Evolutionary conservation across 2,797 vertebrate species (phyloP).

Genomic region (Coregonus sp.): DNA sequence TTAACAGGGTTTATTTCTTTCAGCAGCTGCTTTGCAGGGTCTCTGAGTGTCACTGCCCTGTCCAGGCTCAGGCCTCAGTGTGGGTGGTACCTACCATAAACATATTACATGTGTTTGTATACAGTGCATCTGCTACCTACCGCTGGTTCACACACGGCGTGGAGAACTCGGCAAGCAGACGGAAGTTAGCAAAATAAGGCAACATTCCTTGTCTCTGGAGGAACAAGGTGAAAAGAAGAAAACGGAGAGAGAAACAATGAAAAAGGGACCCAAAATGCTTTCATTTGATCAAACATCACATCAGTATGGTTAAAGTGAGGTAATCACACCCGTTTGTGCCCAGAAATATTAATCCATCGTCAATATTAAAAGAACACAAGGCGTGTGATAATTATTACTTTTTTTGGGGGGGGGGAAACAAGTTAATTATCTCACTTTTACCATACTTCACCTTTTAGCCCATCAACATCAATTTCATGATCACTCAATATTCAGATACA

Average conservation of each 20-base stretch:
- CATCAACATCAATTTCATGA: too few relatives aligned
- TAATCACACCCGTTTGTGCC: too few relatives aligned
- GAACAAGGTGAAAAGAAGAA: conserved; percentile 64
- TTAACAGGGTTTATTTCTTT: too few relatives aligned
- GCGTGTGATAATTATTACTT: not conserved
- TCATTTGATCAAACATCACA: too few relatives aligned
- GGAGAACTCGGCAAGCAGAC: conserved; percentile 96
- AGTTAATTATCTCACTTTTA: not conserved
- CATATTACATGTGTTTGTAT: not conserved
- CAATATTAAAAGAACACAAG: not conserved
- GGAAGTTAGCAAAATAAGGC: conserved; percentile 95
- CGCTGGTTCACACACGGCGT: conserved; percentile 99
- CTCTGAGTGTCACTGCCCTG: too few relatives aligned
- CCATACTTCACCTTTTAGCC: not conserved
- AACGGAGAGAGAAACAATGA: conserved; percentile 54
- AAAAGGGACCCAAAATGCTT: conserved; percentile 20
- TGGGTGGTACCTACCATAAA: not conserved
- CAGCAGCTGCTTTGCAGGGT: too few relatives aligned
- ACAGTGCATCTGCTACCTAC: conserved; percentile 75
- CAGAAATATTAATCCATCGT: not conserved
- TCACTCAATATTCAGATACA: too few relatives aligned
- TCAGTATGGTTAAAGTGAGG: too few relatives aligned
- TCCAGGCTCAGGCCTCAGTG: not conserved
- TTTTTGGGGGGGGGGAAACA: too few relatives aligned
- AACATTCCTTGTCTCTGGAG: conserved; percentile 86